phyloP scores from a whole-genome alignment of 2,888 invertebrate species.

The Chrysolina oricalcia region DNA sequence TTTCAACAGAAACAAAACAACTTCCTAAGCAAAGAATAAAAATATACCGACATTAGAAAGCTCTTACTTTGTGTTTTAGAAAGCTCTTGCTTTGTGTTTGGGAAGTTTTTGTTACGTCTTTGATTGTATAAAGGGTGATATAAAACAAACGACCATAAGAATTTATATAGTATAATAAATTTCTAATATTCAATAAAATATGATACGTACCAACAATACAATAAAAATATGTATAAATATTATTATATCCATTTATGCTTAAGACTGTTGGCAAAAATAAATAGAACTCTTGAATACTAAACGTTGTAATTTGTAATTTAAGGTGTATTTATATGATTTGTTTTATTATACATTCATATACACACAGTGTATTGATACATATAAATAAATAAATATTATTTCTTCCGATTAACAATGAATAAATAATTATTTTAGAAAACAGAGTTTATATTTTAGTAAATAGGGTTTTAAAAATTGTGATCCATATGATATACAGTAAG shows the following conservation, averaged over 20 bases:
- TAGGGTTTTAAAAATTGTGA: background rate
- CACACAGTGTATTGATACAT: constrained; percentile 32
- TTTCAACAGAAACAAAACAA: no score
- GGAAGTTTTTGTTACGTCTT: no score
- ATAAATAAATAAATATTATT: constrained; percentile 34
- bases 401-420: constrained; percentile 19
- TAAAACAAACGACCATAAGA: background rate
- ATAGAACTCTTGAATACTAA: constrained; percentile 7
- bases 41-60: no score
- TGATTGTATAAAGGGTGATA: background rate
- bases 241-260: background rate
- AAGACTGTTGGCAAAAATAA: constrained; percentile 2
- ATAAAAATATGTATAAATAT: constrained; percentile 1
- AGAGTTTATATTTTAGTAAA: no score
- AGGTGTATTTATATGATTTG: constrained; percentile 19
- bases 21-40: no score
- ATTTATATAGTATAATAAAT: constrained; percentile 18
- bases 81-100: no score
- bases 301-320: background rate
- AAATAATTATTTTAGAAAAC: constrained; percentile 10
- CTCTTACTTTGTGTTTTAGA: no score
- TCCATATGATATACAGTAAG: constrained; percentile 6
- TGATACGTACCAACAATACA: constrained; percentile 22
- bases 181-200: constrained; percentile 31
- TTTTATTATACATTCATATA: constrained; percentile 27